Evolutionary conservation across 2,888 invertebrate species (phyloP).

Genomic region (Imbricaverruca yamaguchii): DNA sequence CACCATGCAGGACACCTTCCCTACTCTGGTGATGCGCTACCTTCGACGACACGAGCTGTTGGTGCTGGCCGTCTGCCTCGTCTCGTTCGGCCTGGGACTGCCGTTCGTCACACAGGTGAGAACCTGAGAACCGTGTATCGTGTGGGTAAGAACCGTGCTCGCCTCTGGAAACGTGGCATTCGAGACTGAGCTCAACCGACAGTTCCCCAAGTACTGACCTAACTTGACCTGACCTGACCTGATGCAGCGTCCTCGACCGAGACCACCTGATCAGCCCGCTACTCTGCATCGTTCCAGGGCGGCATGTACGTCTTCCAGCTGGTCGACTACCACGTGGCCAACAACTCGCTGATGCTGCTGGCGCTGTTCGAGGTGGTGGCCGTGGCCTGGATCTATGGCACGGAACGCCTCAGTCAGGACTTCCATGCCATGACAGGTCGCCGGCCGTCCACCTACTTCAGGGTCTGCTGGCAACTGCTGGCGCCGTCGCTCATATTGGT

Average conservation of each 20-base stretch:
- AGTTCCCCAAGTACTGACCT: too few relatives aligned
- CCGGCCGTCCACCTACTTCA: slow-evolving; percentile 69
- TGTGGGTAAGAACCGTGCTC: too few relatives aligned
- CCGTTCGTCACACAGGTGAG: slow-evolving; percentile 76
- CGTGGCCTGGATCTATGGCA: slow-evolving; percentile 86
- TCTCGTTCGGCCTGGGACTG: slow-evolving; percentile 74
- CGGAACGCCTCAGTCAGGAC: slow-evolving; percentile 66
- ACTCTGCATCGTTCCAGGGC: slow-evolving; percentile 52
- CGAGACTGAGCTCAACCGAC: too few relatives aligned
- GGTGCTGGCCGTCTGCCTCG: slow-evolving; percentile 69
- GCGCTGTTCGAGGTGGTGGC: slow-evolving; percentile 90
- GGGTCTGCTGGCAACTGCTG: slow-evolving; percentile 76
- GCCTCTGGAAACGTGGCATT: too few relatives aligned
- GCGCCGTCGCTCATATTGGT: slow-evolving; percentile 70
- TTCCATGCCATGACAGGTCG: slow-evolving; percentile 86
- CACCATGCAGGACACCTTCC: slow-evolving; percentile 86
- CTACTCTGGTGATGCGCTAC: slow-evolving; percentile 71
- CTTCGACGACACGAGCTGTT: slow-evolving; percentile 78
- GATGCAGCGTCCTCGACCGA: too few relatives aligned
- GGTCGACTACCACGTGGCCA: slow-evolving; percentile 86
- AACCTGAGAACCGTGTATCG: slow-evolving; percentile 39
- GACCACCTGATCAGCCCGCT: too few relatives aligned
- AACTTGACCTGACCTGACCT: too few relatives aligned
- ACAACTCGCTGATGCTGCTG: slow-evolving; percentile 80
- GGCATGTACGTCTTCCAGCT: slow-evolving; percentile 87